Evolutionary conservation across 1,140 invertebrate genomes (phyloP).

Genomic region (Atta cephalotes): DNA sequence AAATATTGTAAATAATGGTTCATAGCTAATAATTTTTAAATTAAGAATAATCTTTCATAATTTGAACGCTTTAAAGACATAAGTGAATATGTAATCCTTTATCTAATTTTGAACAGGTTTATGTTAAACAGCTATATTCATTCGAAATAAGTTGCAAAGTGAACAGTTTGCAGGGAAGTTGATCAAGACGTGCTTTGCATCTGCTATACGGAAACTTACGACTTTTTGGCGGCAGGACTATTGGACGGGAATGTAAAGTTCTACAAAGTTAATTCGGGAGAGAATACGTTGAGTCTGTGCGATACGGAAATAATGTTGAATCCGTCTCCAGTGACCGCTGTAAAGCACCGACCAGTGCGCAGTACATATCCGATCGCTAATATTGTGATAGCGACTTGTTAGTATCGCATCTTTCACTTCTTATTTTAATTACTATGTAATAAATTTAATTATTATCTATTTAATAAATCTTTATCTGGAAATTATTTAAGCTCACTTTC

Average conservation of each 20-base stretch:
- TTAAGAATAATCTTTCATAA: neutral
- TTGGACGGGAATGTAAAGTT: slow-evolving; percentile 87
- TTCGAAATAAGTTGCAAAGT: slow-evolving; percentile 38
- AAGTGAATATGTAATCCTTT: neutral
- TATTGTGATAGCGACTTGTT: slow-evolving; percentile 87
- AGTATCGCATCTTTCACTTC: slow-evolving; percentile 65
- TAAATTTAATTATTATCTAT: neutral
- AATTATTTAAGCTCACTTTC: neutral
- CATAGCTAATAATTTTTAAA: neutral
- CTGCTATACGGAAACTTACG: slow-evolving; percentile 88
- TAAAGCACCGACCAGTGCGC: slow-evolving; percentile 87
- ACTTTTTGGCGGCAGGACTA: slow-evolving; percentile 87
- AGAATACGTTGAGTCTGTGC: slow-evolving; percentile 82
- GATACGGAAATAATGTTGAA: slow-evolving; percentile 87
- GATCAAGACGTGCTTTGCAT: slow-evolving; percentile 87
- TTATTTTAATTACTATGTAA: neutral
- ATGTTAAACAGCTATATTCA: neutral
- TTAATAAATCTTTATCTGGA: neutral
- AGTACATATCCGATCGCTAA: slow-evolving; percentile 87
- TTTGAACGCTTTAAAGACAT: neutral
- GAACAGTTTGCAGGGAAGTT: slow-evolving; percentile 82
- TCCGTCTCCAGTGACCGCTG: slow-evolving; percentile 86
- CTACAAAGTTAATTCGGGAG: slow-evolving; percentile 84
- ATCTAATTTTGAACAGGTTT: slow-evolving; percentile 15
- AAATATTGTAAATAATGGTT: neutral